Evolutionary conservation across 2,113 vertebrate genomes (phyloP).

Genomic region (Pedionomus torquatus): DNA sequence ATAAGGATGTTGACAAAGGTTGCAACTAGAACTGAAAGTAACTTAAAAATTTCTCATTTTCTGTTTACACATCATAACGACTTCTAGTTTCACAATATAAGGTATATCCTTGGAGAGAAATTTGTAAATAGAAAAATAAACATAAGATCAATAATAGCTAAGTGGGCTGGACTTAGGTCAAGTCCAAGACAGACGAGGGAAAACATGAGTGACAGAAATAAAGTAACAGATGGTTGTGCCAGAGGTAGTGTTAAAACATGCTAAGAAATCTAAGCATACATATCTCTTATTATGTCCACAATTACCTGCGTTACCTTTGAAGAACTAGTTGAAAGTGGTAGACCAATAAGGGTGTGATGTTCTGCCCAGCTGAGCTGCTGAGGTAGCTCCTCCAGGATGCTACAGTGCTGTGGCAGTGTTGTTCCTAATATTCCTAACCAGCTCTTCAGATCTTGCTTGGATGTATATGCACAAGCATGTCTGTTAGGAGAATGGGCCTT

Average conservation of each 20-base stretch:
- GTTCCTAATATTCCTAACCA: not conserved
- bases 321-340: not conserved
- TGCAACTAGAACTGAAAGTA: not conserved
- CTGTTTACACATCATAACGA: not conserved
- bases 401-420: rapidly evolving
- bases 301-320: not conserved
- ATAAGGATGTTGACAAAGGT: not conserved
- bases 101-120: not conserved
- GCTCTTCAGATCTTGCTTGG: not conserved
- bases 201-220: not conserved
- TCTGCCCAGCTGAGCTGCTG: not conserved
- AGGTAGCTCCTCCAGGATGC: rapidly evolving
- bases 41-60: not conserved
- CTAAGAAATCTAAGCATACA: not conserved
- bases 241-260: not conserved
- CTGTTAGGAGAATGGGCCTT: not conserved
- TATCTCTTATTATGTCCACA: not conserved
- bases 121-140: not conserved
- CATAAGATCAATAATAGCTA: not conserved
- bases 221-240: not conserved
- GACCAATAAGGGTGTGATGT: rapidly evolving
- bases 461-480: too few species aligned
- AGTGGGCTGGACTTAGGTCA: not conserved
- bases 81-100: not conserved
- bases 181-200: not conserved